phyloP scores from a whole-genome alignment of 2,797 vertebrate species.

The Argentina silus region DNA sequence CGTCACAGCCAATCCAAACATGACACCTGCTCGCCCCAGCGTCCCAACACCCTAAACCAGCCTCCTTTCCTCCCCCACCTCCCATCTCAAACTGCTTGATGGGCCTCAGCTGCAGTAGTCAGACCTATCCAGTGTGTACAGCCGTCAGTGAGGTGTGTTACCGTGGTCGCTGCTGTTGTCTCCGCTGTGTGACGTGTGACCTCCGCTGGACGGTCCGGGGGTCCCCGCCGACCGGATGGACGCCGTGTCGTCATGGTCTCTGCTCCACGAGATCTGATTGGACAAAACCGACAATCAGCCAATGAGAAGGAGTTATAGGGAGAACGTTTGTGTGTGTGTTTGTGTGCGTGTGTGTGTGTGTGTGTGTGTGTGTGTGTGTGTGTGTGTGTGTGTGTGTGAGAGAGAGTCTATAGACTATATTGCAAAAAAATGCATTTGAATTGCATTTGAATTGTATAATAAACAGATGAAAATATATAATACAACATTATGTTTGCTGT shows the following conservation, averaged over 20 bases:
- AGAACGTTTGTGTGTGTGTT: neutral
- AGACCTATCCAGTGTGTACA: neutral
- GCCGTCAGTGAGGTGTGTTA: slow-evolving; percentile 63
- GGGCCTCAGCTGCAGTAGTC: neutral
- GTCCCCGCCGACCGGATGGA: slow-evolving; percentile 86
- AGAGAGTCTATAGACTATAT: no score
- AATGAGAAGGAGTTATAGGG: neutral
- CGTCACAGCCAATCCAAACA: slow-evolving; percentile 5
- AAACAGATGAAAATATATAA: no score
- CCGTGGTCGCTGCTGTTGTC: slow-evolving; percentile 94
- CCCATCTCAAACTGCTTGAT: neutral
- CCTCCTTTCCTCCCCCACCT: neutral
- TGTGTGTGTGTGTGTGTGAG: neutral
- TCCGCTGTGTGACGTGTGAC: slow-evolving; percentile 88
- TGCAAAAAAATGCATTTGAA: no score
- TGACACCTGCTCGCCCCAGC: neutral
- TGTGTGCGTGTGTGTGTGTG: slow-evolving; percentile 1
- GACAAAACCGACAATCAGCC: slow-evolving; percentile 38
- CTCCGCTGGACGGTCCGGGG: slow-evolving; percentile 86
- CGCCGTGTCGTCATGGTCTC: slow-evolving; percentile 87
- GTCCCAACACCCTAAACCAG: neutral
- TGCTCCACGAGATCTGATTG: slow-evolving; percentile 88
- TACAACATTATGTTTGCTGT: no score
- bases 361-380: no score
- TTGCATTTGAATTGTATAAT: no score